Evolutionary conservation across 2,113 vertebrate species (phyloP).

Genomic region (Bagarius yarrelli): DNA sequence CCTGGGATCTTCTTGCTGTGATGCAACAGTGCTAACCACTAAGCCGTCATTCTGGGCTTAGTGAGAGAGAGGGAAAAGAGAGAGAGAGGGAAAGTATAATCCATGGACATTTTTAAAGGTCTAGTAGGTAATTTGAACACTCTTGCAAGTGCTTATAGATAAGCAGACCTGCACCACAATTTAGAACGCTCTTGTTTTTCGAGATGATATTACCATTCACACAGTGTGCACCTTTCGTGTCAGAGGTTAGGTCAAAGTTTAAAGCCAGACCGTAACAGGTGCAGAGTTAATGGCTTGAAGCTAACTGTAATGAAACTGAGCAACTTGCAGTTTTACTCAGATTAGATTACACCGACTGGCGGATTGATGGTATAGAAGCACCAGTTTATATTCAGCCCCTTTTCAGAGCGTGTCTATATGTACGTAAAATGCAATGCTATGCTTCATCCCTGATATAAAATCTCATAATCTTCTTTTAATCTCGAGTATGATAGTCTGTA

Average conservation of each 20-base stretch:
- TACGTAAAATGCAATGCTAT: too few relatives aligned
- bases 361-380: neutral
- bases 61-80: neutral
- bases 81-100: slow-evolving; percentile 2
- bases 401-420: neutral
- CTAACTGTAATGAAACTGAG: slow-evolving; percentile 41
- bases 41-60: too few relatives aligned
- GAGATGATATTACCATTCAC: slow-evolving; percentile 40
- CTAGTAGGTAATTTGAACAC: slow-evolving; percentile 1
- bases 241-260: slow-evolving; percentile 47
- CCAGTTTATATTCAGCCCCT: neutral
- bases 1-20: too few relatives aligned
- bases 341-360: slow-evolving; percentile 56
- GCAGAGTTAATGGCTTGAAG: slow-evolving; percentile 57
- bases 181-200: slow-evolving; percentile 33
- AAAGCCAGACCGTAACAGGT: slow-evolving; percentile 59
- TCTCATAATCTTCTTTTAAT: too few relatives aligned
- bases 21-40: too few relatives aligned
- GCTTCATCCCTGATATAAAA: too few relatives aligned
- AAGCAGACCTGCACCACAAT: slow-evolving; percentile 30
- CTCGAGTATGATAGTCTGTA: too few relatives aligned
- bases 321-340: slow-evolving; percentile 35
- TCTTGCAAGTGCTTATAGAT: neutral
- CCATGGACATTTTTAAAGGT: neutral
- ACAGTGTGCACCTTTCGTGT: slow-evolving; percentile 24